These are phyloP conservation scores for Coreoperca whiteheadi DNA, from an alignment of 2,113 vertebrate genomes.

Conservation along the genomic window DNA sequence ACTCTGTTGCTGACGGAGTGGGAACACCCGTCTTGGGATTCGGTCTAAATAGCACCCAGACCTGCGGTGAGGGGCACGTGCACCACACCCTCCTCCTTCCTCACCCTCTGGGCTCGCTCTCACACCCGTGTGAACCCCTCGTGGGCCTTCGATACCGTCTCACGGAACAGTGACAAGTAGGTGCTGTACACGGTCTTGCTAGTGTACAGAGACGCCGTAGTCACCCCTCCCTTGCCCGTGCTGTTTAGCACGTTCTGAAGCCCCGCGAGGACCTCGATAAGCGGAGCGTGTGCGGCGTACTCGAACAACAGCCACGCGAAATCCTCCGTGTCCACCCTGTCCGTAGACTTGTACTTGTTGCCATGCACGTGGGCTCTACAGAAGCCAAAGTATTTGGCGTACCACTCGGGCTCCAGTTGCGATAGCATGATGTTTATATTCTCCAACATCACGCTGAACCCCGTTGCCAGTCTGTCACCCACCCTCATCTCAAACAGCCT, in stretches of 20 bases:
- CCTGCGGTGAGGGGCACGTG: no score
- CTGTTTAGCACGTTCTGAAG: background rate
- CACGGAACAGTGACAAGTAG: no score
- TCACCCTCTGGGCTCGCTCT: no score
- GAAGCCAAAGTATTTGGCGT: background rate
- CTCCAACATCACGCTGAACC: background rate
- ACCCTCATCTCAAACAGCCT: slow-evolving; percentile 26
- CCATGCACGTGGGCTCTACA: background rate
- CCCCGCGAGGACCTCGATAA: slow-evolving; percentile 2
- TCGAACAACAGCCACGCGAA: slow-evolving; percentile 19
- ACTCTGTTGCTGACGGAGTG: no score
- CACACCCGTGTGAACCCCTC: no score
- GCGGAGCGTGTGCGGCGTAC: background rate
- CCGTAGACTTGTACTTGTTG: background rate
- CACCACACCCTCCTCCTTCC: no score
- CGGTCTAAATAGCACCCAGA: no score
- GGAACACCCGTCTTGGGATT: no score
- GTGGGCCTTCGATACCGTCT: no score
- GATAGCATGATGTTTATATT: no score
- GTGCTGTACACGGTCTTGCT: slow-evolving; percentile 9
- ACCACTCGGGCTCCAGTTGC: slow-evolving; percentile 5
- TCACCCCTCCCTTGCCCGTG: slow-evolving; percentile 8
- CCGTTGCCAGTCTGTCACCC: background rate
- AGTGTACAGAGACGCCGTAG: background rate
- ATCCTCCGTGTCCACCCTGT: background rate